Evolutionary conservation across 1,140 invertebrate genomes (phyloP).

Genomic region (Sycophila sp.): DNA sequence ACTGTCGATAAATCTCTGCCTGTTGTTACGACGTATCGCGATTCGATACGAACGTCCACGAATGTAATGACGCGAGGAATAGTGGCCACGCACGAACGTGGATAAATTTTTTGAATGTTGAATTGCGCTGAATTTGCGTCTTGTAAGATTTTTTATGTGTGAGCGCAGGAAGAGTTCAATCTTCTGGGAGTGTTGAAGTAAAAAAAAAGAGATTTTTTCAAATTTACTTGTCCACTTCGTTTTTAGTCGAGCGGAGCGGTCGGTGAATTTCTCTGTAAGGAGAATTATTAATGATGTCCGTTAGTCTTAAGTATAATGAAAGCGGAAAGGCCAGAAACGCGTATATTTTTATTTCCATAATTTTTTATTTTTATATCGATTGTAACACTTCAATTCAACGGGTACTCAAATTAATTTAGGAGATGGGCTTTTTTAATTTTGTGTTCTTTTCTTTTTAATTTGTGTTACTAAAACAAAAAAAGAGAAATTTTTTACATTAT

Average conservation of each 20-base stretch:
- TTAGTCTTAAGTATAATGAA: neutral
- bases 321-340: slow-evolving; percentile 1
- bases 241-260: too few relatives aligned
- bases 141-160: slow-evolving; percentile 21
- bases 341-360: slow-evolving; percentile 3
- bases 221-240: slow-evolving; percentile 6
- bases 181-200: slow-evolving; percentile 1
- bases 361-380: slow-evolving; percentile 27
- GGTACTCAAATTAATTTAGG: slow-evolving; percentile 11
- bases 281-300: slow-evolving; percentile 1
- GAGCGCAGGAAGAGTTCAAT: neutral
- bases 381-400: neutral
- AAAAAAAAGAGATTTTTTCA: slow-evolving; percentile 1
- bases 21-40: slow-evolving; percentile 46
- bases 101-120: slow-evolving; percentile 34
- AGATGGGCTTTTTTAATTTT: slow-evolving; percentile 19
- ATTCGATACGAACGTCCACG: slow-evolving; percentile 28
- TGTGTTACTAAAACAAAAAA: slow-evolving; percentile 6
- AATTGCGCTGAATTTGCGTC: slow-evolving; percentile 27
- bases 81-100: slow-evolving; percentile 6
- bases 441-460: slow-evolving; percentile 11
- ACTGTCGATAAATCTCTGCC: slow-evolving; percentile 44
- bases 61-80: slow-evolving; percentile 21
- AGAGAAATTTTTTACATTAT: slow-evolving; percentile 1
- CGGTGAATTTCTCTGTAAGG: neutral